Percentiles rank a stretch among this genome's conserved stretches.
These are phyloP conservation scores for Oligia fasciuncula DNA, from an alignment of 2,888 invertebrate genomes.

Conservation along the genomic window DNA sequence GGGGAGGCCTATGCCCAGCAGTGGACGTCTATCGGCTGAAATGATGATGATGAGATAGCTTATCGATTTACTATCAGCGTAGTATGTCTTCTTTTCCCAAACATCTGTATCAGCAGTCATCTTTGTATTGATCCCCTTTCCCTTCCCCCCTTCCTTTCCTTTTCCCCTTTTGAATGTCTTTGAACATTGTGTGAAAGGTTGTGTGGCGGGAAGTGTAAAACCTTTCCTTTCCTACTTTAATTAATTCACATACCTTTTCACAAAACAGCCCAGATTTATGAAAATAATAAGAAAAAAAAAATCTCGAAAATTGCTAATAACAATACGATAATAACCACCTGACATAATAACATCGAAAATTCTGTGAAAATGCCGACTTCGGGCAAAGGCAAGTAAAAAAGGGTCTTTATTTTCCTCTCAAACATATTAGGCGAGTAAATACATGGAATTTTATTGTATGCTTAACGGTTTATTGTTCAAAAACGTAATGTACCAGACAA, in stretches of 20 bases:
- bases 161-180: neutral
- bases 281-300: neutral
- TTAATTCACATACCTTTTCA: neutral
- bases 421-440: constrained; percentile 59
- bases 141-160: too few species aligned
- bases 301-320: neutral
- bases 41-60: too few species aligned
- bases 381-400: constrained; percentile 29
- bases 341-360: constrained; percentile 25
- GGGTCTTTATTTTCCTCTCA: constrained; percentile 38
- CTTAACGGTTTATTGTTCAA: constrained; percentile 86
- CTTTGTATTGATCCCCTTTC: neutral
- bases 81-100: too few species aligned
- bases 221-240: neutral
- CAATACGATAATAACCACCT: neutral
- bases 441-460: constrained; percentile 72
- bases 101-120: neutral
- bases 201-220: too few species aligned
- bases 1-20: too few species aligned
- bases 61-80: neutral
- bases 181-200: too few species aligned
- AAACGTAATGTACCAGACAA: constrained; percentile 83
- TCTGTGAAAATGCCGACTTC: constrained; percentile 40
- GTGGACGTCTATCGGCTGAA: too few species aligned
- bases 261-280: neutral